These are phyloP conservation scores for Didymodactylos carnosus DNA, from an alignment of 2,888 invertebrate species.

Conservation along the genomic window DNA sequence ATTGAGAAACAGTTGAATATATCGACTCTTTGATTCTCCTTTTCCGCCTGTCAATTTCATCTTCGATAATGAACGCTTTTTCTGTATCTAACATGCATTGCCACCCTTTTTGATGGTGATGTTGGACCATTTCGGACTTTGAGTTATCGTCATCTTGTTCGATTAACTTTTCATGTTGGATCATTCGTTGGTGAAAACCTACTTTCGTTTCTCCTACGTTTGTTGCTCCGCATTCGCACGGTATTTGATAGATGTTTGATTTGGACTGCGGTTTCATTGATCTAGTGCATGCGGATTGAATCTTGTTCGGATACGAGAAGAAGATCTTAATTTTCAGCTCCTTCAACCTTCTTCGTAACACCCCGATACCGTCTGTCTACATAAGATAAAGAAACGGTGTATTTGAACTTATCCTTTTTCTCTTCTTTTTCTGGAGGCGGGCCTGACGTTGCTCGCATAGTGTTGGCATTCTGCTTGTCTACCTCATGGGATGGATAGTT, in stretches of 20 bases:
- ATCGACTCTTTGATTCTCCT: not conserved
- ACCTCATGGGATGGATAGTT: not conserved
- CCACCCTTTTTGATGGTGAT: not conserved
- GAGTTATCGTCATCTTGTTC: not conserved
- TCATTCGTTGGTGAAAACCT: no score
- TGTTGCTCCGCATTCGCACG: no score
- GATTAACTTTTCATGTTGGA: no score
- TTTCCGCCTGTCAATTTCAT: not conserved
- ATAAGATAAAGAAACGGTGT: not conserved
- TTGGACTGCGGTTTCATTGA: not conserved
- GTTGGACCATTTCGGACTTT: not conserved
- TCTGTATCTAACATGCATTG: not conserved
- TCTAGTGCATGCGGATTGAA: not conserved
- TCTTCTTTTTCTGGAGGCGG: not conserved
- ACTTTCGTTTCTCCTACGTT: no score
- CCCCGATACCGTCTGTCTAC: not conserved
- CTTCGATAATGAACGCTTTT: not conserved
- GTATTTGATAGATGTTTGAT: not conserved
- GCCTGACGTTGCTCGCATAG: not conserved
- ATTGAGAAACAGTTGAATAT: not conserved
- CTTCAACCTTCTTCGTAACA: not conserved
- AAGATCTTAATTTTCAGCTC: not conserved
- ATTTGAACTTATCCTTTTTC: not conserved
- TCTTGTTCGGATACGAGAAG: not conserved
- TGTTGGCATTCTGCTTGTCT: not conserved